Percentiles rank a stretch among this genome's conserved stretches.
Conservation (phyloP, 2,888 invertebrate genomes). For the Boloria euphrosyne region DNA sequence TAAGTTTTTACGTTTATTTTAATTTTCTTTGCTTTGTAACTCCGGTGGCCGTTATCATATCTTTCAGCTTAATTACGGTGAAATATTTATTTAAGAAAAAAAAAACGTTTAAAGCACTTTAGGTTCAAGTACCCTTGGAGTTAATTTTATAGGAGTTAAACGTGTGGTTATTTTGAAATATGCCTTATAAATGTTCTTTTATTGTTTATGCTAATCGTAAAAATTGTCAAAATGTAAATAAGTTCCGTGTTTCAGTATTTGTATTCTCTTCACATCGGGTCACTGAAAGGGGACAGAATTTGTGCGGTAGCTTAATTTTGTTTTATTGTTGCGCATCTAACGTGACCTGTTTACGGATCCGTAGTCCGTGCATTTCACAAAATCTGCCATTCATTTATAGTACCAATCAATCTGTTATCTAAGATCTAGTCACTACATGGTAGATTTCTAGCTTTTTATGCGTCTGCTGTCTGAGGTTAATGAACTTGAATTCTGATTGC, state of each 20-base stretch:
- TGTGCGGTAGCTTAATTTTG: conserved; percentile 57
- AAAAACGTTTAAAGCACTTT: neutral
- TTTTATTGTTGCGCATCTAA: conserved; percentile 62
- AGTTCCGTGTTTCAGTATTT: conserved; percentile 55
- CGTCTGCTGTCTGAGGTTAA: conserved; percentile 76
- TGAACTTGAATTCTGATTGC: conserved; percentile 76
- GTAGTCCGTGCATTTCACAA: conserved; percentile 63
- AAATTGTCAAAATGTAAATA: conserved; percentile 39
- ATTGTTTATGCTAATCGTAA: neutral
- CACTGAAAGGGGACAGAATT: conserved; percentile 56
- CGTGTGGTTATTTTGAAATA: neutral
- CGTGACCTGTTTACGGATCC: conserved; percentile 70
- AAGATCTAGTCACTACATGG: conserved; percentile 72
- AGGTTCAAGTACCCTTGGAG: neutral
- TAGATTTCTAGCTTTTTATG: conserved; percentile 79
- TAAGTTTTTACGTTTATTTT: conserved; percentile 5
- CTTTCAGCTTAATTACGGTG: neutral
- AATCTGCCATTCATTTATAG: conserved; percentile 71
- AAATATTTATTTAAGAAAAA: neutral
- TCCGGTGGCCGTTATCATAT: neutral
- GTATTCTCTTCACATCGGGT: conserved; percentile 53
- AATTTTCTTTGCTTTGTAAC: conserved; percentile 12
- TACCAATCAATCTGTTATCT: conserved; percentile 79
- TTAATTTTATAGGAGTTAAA: neutral
- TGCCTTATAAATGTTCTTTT: neutral